Evolutionary conservation across 2,888 invertebrate genomes (phyloP).

Genomic region (Sinohyriopsis cumingii): DNA sequence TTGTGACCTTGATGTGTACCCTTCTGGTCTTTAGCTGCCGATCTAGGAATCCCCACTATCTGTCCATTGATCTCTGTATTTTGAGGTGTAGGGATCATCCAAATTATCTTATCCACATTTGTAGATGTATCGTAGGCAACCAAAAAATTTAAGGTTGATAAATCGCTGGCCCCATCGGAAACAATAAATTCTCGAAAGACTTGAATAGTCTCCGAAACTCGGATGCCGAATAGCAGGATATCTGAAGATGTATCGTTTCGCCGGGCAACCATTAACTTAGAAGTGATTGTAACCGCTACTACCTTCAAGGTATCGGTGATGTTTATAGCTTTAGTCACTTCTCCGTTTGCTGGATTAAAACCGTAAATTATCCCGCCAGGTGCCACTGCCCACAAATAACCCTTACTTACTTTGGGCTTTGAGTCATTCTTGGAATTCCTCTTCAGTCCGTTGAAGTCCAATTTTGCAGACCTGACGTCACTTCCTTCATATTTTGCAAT

Average conservation of each 20-base stretch:
- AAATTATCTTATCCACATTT: slow-evolving; percentile 16
- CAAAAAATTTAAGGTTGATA: slow-evolving; percentile 10
- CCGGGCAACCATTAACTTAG: slow-evolving; percentile 29
- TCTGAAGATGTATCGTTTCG: slow-evolving; percentile 18
- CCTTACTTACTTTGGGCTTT: not conserved
- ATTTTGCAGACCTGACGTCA: not conserved
- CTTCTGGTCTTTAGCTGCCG: not conserved
- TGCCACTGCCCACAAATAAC: slow-evolving; percentile 8
- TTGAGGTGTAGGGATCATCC: slow-evolving; percentile 40
- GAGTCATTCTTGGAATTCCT: not conserved
- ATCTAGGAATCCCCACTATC: slow-evolving; percentile 26
- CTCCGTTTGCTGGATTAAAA: slow-evolving; percentile 5
- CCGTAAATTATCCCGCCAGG: not conserved
- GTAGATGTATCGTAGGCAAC: slow-evolving; percentile 29
- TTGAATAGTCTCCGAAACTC: not conserved
- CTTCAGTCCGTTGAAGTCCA: too few species aligned
- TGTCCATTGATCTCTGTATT: slow-evolving; percentile 31
- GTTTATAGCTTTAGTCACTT: slow-evolving; percentile 2
- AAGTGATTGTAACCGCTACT: slow-evolving; percentile 16
- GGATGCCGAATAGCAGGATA: slow-evolving; percentile 30
- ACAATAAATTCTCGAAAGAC: not conserved
- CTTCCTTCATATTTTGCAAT: slow-evolving; percentile 22
- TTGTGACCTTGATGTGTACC: slow-evolving; percentile 9
- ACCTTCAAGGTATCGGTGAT: slow-evolving; percentile 4
- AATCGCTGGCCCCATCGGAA: slow-evolving; percentile 6